A percentile compares a stretch with the other conserved stretches of the same genome.
Conservation (phyloP, 2,113 vertebrate species). For the Noturus placidus region DNA sequence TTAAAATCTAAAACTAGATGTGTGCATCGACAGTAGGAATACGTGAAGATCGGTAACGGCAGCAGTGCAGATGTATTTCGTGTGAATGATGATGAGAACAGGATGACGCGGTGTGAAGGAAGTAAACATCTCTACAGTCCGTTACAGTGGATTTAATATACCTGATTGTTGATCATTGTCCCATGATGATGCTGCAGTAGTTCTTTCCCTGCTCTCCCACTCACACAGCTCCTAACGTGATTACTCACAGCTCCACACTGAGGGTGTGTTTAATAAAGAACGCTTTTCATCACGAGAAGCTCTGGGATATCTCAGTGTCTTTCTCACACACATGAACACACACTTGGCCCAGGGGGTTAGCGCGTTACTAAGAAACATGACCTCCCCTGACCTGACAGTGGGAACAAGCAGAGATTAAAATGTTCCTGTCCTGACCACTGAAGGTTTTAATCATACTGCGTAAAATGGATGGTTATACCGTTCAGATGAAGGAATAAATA, state of each 20-base stretch:
- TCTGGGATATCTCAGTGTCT: background rate
- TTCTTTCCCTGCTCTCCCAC: background rate
- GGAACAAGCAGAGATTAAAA: background rate
- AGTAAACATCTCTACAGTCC: background rate
- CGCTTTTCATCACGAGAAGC: background rate
- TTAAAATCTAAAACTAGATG: no score
- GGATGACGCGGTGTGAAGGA: background rate
- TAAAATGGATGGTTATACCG: background rate
- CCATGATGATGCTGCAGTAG: background rate
- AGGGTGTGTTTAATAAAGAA: constrained; percentile 39
- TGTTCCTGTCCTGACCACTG: background rate
- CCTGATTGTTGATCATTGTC: background rate
- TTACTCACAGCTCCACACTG: background rate
- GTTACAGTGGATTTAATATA: background rate
- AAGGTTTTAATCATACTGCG: background rate
- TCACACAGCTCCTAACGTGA: background rate
- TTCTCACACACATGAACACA: background rate
- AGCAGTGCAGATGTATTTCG: background rate
- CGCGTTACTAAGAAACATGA: background rate
- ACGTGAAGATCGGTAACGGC: background rate
- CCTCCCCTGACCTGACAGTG: background rate
- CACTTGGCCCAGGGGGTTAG: background rate
- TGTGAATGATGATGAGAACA: background rate
- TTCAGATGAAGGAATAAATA: background rate
- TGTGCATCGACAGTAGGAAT: background rate